Evolutionary conservation across 2,888 invertebrate genomes (phyloP), one percentile per base, ranked within the genome.

Genomic region (Dolichopus griseipennis): DNA sequence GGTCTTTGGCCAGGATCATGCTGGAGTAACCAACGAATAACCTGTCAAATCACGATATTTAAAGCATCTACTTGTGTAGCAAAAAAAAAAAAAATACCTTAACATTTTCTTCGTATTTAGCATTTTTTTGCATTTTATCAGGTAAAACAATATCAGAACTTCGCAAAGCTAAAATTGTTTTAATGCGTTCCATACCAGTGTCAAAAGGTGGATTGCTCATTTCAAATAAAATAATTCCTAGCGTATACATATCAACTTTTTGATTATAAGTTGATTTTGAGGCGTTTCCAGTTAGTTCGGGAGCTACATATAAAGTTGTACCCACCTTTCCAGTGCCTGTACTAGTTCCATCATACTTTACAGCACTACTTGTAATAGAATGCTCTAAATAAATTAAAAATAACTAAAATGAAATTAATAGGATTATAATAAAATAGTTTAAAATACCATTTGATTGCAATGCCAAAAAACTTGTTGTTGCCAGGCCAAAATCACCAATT

Each of bases 401-500:
- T 27, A 27, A 27, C 21, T 62, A 21, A 4, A 61, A 8, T 37
- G n/a, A 62, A 64, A 22, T 21, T 21, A 65, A 41, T 10, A 61
- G 12, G 62, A 1, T 27, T 3, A 33, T 65, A 18, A 6, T 9
- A 10, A 61, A 37, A 15, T 66, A 67, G 21, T n/a, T n/a, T n/a
- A n/a, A n/a, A n/a, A n/a, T 70, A 75, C 77, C 74, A 67, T 79
- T 76, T 10, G 77, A 71, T 71, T 81, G 81, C 18, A 81, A 69
- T 0, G 81, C 81, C 67, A 82, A 82, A 66, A 89, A 85, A 73
- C 86, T 89, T 0, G 91, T 92, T 0, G 95, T 97, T 0, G 98
- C 97, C 3, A 98, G 84, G 18, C 98, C 98, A 80, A 98, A 98
- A 81, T 98, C 98, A 15, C 97, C 98, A 72, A 98, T 98, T 84